Evolutionary conservation across 2,113 vertebrate genomes (phyloP).

Genomic region (Orcinus orca): DNA sequence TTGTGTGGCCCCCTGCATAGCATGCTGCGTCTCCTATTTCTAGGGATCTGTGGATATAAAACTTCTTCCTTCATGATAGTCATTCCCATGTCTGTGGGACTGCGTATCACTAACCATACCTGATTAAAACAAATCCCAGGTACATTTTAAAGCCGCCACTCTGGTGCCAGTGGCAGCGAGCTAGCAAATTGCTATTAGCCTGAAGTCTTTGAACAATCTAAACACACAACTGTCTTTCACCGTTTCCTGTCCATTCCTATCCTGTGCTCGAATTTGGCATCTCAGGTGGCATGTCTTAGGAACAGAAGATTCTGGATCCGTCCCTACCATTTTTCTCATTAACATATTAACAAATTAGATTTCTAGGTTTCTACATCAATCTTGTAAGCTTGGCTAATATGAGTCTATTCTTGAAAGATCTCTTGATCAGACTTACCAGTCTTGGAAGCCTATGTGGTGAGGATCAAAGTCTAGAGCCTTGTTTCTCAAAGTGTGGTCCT

Average conservation of each 20-base stretch:
- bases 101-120: neutral
- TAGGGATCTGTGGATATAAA: neutral
- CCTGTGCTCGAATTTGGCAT: neutral
- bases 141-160: neutral
- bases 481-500: neutral
- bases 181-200: neutral
- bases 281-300: neutral
- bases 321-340: neutral
- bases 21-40: neutral
- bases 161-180: neutral
- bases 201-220: neutral
- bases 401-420: neutral
- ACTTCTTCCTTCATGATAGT: neutral
- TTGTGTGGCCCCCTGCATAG: neutral
- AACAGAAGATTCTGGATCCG: neutral
- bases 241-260: neutral
- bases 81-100: neutral
- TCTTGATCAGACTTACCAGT: neutral
- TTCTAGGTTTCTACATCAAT: neutral
- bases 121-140: neutral
- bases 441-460: neutral
- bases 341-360: neutral
- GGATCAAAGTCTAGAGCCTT: neutral
- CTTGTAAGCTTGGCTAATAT: neutral
- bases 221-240: neutral